Evolutionary conservation across 2,797 vertebrate species (phyloP).

Genomic region (Tinamus major): DNA sequence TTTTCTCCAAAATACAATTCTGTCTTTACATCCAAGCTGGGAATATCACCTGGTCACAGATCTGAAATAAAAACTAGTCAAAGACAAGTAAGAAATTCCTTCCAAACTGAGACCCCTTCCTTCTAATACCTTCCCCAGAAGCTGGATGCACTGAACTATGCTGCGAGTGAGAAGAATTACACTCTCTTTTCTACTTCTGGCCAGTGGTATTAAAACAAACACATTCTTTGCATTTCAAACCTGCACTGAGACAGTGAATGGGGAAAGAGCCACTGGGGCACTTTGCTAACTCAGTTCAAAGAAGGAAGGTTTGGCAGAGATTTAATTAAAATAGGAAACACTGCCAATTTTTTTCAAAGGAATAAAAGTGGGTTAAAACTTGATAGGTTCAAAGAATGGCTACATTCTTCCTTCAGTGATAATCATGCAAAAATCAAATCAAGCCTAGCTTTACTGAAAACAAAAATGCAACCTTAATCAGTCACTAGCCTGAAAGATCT

Average conservation of each 20-base stretch:
- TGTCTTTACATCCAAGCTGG: background rate
- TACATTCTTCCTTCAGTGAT: background rate
- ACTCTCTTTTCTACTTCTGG: background rate
- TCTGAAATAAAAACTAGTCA: background rate
- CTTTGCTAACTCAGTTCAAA: slow-evolving; percentile 7
- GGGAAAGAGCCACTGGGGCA: background rate
- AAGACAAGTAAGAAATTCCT: background rate
- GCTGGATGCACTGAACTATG: background rate
- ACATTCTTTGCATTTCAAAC: background rate
- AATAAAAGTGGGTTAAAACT: background rate
- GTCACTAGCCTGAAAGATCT: background rate
- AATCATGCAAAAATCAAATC: background rate
- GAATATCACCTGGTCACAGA: background rate
- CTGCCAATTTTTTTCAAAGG: background rate
- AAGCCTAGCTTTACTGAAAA: background rate
- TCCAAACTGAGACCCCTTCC: background rate
- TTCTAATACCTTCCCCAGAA: background rate
- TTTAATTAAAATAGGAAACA: background rate
- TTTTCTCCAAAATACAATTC: background rate
- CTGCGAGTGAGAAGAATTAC: background rate
- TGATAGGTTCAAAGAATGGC: background rate
- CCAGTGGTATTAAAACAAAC: background rate
- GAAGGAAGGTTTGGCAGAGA: background rate
- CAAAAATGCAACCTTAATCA: background rate
- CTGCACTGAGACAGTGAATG: background rate